Evolutionary conservation across 2,888 invertebrate species (phyloP), one percentile per base, ranked within the genome.

Genomic region (Heliconius cydno): DNA sequence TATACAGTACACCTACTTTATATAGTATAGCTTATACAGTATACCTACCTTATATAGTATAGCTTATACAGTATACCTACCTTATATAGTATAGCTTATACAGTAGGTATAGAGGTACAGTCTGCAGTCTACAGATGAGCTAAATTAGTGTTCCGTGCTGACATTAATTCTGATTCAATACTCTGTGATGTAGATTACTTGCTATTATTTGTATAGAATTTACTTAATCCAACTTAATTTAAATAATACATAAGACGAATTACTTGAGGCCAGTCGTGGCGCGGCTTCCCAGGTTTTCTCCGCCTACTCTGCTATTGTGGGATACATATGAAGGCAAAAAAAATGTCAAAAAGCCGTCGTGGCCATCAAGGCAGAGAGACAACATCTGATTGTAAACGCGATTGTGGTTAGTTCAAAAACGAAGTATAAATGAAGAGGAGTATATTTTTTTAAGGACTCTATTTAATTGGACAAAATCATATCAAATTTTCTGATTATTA

Each of bases 141-240:
- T 81, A 68, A 79, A 74, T 78, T 77, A 80, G 79, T 72, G 82
- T 80, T 84, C 77, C 79, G 67, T 73, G 79, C 63, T 67, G 78
- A 46, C 67, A 60, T 80, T 74, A 70, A 74, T 52, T 57, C 65
- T 52, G 41, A 78, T 73, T 78, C 15, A 63, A 73, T 60, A 73
- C 15, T 41, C 12, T 34, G 22, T 34, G 13, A 34, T n/a, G n/a
- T 15, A 13, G 34, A 73, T 57, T 73, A 73, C 52, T 72, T 10
- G 22, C 6, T 22, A 22, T 30, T 30, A 30, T 22, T 72, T 57
- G 30, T 72, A 52, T 30, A 22, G 5, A 22, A 28, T 68, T 12
- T 38, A n/a, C 12, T 68, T 34, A 34, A 34, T 34, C 34, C 34
- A 34, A 7, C 34, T 34, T 34, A 34, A 34, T 34, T 34, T 34